Base-by-base conservation (phyloP, 2,113 vertebrate genomes). In the Rhineura floridana region DNA sequence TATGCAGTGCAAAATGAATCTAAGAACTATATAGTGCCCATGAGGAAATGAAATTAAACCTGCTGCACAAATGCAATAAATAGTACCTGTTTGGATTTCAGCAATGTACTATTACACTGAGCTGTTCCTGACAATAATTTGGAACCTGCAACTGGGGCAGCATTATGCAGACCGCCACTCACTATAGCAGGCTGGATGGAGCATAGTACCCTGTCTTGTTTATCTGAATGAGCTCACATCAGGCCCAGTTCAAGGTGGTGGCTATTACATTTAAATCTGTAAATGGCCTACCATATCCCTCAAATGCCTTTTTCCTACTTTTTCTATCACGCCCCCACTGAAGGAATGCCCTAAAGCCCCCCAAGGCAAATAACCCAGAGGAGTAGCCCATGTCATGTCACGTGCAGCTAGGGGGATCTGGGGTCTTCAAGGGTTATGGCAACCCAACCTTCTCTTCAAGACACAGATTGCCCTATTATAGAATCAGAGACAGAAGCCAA, bases 31-130 rank as follows among this genome's bases (percentile, higher is more conserved):
- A 80, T 52, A 23, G 0, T 62, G 3, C 81, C 48, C 59, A 17
- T 4, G 62, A 86, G 17, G 55, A 81, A 81, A 80, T 62, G 84
- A 88, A 84, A 88, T 87, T 44, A 76, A 91, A 81, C 62, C 33
- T 33, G 78, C 15, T 44, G 30, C 63, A 55, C 65, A 79, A 2
- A 33, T 42, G 59, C 4, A 8, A 59, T 69, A 59, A 42, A 87
- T 39, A 79, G 36, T 78, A 67, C 48, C 33, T 8, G 3, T 77
- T n/a, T 86, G 83, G 52, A 59, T 59, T 6, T 4, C 19, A 63
- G 62, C 36, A 52, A 23, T 81, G 39, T 2, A 0, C 36, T 42
- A 7, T 44, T 69, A n/a, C 36, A 65, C 1, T 23, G 50, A 28
- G 36, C 28, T 80, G n/a, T 2, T 63, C 36, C 70, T 70, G n/a